A percentile compares a stretch with the other conserved stretches of the same genome.
Conservation (phyloP, 2,113 vertebrate species). For the Limanda limanda region DNA sequence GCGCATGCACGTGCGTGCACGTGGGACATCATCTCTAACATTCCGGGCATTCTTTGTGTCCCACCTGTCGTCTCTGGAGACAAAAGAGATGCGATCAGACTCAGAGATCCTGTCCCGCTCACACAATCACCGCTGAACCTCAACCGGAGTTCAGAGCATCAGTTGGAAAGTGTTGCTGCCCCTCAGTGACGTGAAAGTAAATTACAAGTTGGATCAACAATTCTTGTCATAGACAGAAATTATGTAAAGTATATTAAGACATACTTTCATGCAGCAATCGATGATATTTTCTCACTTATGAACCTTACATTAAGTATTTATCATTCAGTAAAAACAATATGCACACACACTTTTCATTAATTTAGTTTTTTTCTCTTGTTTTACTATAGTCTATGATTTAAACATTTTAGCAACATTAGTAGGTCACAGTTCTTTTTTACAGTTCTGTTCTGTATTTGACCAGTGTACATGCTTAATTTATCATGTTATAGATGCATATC, state of each 20-base stretch:
- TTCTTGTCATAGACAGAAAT: not conserved
- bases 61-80: constrained; percentile 39
- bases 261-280: not conserved
- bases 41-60: constrained; percentile 65
- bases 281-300: no score
- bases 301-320: no score
- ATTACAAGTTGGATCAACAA: constrained; percentile 16
- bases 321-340: not conserved
- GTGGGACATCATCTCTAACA: constrained; percentile 46
- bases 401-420: not conserved
- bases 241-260: not conserved
- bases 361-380: no score
- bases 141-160: not conserved
- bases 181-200: constrained; percentile 19
- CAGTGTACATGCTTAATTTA: not conserved
- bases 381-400: no score
- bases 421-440: not conserved
- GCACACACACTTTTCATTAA: no score
- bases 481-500: not conserved
- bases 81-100: constrained; percentile 37
- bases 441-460: not conserved
- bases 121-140: constrained; percentile 6
- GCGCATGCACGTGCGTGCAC: not conserved
- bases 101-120: constrained; percentile 3
- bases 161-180: constrained; percentile 35